Percentiles rank a stretch among this genome's conserved stretches.
Evolutionary conservation across 2,113 vertebrate genomes (phyloP).

Genomic region (Gavialis gangeticus): DNA sequence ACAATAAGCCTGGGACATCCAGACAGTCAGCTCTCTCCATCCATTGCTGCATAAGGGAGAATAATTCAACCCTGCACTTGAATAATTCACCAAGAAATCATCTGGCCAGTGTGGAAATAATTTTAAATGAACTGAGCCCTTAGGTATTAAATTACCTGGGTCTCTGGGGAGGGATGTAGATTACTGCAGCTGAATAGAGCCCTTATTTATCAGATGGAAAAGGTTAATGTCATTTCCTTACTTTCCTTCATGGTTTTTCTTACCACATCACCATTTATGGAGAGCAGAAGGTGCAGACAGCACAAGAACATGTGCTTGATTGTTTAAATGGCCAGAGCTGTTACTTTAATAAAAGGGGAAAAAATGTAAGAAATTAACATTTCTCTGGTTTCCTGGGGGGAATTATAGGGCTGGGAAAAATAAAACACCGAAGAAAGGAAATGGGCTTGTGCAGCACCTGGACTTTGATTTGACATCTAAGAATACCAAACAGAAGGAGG

Average conservation of each 20-base stretch:
- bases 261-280: constrained; percentile 62
- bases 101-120: constrained; percentile 63
- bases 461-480: constrained; percentile 67
- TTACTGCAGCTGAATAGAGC: constrained; percentile 68
- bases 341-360: not conserved
- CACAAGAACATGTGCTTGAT: constrained; percentile 60
- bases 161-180: constrained; percentile 67
- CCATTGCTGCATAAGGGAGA: not conserved
- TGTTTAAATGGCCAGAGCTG: constrained; percentile 60
- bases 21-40: not conserved
- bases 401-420: constrained; percentile 69
- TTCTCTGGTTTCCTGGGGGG: constrained; percentile 66
- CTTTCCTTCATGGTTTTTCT: constrained; percentile 52
- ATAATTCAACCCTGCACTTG: not conserved
- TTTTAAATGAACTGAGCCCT: constrained; percentile 54
- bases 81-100: constrained; percentile 69
- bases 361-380: constrained; percentile 52
- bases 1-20: not conserved
- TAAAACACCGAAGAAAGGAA: constrained; percentile 69
- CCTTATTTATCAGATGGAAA: constrained; percentile 76
- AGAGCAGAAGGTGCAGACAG: constrained; percentile 62
- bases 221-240: constrained; percentile 74
- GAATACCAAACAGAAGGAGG: constrained; percentile 1
- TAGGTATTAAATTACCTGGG: constrained; percentile 65
- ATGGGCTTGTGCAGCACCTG: constrained; percentile 68